phyloP scores from a whole-genome alignment of 2,113 vertebrate genomes.

The Limnothrissa miodon region DNA sequence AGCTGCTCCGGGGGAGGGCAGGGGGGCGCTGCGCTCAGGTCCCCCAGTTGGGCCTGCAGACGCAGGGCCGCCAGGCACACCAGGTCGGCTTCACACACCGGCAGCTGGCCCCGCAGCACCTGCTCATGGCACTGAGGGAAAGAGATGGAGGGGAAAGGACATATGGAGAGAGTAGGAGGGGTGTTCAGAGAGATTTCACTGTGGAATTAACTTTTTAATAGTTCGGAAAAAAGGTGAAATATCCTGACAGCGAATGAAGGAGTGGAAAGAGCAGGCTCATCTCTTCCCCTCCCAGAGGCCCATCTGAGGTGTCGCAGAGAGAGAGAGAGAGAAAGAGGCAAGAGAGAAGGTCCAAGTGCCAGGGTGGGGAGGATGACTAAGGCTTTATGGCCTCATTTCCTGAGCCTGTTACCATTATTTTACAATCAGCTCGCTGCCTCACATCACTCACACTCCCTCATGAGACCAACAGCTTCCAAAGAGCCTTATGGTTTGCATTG shows the following conservation, averaged over 20 bases:
- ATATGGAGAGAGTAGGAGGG: constrained; percentile 19
- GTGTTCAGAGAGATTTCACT: not conserved
- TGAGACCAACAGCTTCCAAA: not conserved
- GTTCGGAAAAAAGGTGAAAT: not conserved
- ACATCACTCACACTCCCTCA: not conserved
- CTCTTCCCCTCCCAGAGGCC: not conserved
- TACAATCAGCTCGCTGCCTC: not conserved
- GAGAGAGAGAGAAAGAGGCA: not conserved
- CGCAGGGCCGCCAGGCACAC: constrained; percentile 83
- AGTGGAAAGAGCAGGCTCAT: not conserved
- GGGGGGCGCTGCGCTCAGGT: constrained; percentile 80
- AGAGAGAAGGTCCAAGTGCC: not conserved
- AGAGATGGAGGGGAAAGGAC: not conserved
- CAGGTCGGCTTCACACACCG: constrained; percentile 84
- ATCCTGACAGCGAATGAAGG: not conserved
- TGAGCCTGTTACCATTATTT: not conserved
- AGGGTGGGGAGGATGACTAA: constrained; percentile 17
- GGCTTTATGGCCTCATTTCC: not conserved
- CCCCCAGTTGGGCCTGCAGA: constrained; percentile 83
- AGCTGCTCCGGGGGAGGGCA: constrained; percentile 82
- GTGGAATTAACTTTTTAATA: not conserved
- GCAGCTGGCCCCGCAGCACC: constrained; percentile 83
- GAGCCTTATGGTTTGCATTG: not conserved
- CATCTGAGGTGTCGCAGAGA: not conserved
- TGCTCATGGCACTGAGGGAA: constrained; percentile 83